These are phyloP conservation scores for Phyto melanocephala DNA, from an alignment of 2,888 invertebrate species.

Conservation along the genomic window DNA sequence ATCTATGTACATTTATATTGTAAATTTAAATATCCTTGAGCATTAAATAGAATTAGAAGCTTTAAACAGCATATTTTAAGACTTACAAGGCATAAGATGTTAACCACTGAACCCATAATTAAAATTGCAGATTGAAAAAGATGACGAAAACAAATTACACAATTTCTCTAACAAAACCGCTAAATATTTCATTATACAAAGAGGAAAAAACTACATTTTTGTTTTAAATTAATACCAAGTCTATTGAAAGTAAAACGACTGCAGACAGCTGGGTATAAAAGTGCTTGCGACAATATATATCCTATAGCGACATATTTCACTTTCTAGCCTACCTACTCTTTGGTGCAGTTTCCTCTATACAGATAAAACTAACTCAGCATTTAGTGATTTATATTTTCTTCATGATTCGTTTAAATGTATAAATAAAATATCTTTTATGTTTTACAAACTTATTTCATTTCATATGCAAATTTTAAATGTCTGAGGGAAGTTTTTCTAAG, in stretches of 20 bases:
- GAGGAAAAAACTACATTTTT: background rate
- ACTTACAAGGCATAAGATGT: too few species aligned
- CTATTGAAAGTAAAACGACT: constrained; percentile 31
- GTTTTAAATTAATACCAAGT: constrained; percentile 18
- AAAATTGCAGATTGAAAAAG: constrained; percentile 2
- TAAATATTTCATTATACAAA: background rate
- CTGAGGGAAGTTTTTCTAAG: constrained; percentile 6
- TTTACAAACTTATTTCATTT: constrained; percentile 12
- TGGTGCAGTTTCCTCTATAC: background rate
- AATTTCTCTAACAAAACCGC: background rate
- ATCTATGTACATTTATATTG: too few species aligned
- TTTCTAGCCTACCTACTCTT: constrained; percentile 40
- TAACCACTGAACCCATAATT: constrained; percentile 12
- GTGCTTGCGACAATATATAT: constrained; percentile 35
- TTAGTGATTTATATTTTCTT: background rate
- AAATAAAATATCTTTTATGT: background rate
- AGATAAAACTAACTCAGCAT: background rate
- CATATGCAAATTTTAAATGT: constrained; percentile 55
- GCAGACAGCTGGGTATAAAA: background rate
- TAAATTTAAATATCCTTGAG: too few species aligned
- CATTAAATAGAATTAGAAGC: too few species aligned
- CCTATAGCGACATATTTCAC: constrained; percentile 49
- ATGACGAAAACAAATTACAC: background rate
- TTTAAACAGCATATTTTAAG: background rate
- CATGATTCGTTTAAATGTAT: background rate